Conservation (phyloP, 2,797 vertebrate species). For the Dicrostonyx torquatus region DNA sequence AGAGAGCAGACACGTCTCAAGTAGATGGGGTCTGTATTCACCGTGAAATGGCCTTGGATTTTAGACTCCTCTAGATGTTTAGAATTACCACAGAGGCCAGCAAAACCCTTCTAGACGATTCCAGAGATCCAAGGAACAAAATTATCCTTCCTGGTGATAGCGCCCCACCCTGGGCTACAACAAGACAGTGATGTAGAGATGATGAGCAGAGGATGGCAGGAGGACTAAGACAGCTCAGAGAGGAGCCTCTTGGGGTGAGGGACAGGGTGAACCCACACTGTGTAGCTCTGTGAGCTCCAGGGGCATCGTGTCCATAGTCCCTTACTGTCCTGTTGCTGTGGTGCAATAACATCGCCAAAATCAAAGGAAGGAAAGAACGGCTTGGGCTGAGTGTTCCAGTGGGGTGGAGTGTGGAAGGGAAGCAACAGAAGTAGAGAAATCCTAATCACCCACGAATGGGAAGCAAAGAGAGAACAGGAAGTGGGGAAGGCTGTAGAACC, state of each 20-base stretch:
- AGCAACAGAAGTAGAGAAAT: not conserved
- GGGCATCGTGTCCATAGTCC: not conserved
- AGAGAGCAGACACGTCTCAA: not conserved
- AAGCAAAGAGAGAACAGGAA: not conserved
- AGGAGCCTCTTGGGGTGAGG: not conserved
- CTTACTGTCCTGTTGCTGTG: not conserved
- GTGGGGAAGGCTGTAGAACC: not conserved
- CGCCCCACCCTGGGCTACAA: not conserved
- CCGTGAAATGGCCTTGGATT: not conserved
- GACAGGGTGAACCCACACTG: fast-evolving
- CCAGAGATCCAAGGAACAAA: not conserved
- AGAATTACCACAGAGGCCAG: not conserved
- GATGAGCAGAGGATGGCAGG: not conserved
- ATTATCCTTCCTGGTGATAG: not conserved
- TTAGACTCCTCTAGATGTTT: not conserved
- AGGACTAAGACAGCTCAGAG: not conserved
- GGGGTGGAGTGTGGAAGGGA: not conserved
- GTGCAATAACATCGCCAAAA: not conserved
- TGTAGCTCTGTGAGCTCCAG: not conserved
- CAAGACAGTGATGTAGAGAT: not conserved
- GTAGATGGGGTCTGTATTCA: not conserved
- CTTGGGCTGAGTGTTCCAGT: not conserved
- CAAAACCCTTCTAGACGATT: not conserved
- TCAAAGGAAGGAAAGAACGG: not conserved
- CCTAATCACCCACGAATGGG: too few relatives aligned